phyloP scores from a whole-genome alignment of 2,113 vertebrate species.

The Heterotis niloticus region DNA sequence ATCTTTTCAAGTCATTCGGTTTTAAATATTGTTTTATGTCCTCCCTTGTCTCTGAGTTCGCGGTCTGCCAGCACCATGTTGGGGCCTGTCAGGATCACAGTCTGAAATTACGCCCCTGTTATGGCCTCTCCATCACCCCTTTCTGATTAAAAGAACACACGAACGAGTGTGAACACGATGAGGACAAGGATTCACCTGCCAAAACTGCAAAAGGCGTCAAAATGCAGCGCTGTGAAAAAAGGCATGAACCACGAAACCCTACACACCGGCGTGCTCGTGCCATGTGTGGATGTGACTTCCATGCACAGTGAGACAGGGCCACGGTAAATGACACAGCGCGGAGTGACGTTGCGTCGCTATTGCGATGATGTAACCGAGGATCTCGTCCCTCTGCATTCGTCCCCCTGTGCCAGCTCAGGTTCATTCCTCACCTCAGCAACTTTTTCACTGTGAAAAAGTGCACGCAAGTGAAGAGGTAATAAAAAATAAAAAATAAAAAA shows the following conservation, averaged over 20 bases:
- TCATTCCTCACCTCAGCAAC: no score
- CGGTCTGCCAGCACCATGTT: neutral
- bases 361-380: no score
- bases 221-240: neutral
- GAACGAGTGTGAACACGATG: neutral
- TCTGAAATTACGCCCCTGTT: neutral
- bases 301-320: no score
- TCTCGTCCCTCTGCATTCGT: no score
- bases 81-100: neutral
- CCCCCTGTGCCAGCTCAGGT: no score
- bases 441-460: no score
- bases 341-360: no score
- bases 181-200: neutral
- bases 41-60: neutral
- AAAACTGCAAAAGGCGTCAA: neutral
- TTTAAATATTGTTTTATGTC: constrained; percentile 4
- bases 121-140: constrained; percentile 16
- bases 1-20: neutral
- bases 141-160: constrained; percentile 4
- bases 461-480: neutral
- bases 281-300: no score
- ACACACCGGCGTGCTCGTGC: no score
- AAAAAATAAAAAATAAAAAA: neutral
- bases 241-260: no score
- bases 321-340: no score